A percentile compares a stretch with the other conserved stretches of the same genome.
Conservation (phyloP, 92 coral and sea anemone genomes). For the Blastomussa wellsi region DNA sequence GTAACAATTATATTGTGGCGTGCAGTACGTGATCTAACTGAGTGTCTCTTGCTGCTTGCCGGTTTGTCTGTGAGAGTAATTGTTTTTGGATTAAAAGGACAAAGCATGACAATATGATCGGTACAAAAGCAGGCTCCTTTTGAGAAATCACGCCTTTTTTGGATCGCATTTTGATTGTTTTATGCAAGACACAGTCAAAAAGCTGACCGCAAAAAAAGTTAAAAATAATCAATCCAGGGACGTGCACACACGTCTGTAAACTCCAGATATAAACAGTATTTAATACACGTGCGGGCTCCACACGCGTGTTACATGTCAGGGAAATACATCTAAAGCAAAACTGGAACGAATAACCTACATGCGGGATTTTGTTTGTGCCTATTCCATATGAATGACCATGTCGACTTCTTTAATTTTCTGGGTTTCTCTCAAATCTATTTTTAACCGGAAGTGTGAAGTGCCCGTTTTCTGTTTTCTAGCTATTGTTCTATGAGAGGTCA, state of each 20-base stretch:
- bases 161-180: constrained; percentile 2
- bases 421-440: background rate
- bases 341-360: background rate
- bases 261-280: background rate
- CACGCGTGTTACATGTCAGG: background rate
- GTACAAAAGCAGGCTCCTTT: background rate
- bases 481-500: constrained; percentile 5
- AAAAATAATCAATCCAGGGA: background rate
- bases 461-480: background rate
- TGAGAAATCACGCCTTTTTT: constrained; percentile 3
- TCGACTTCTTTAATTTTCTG: background rate
- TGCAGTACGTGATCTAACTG: background rate
- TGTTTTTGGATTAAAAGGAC: background rate
- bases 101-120: background rate
- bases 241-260: background rate
- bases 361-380: background rate
- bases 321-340: background rate
- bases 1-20: background rate
- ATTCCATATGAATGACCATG: background rate
- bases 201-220: background rate
- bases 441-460: constrained; percentile 14
- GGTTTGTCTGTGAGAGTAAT: background rate
- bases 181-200: background rate
- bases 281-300: background rate
- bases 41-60: background rate